phyloP scores from a whole-genome alignment of 2,797 vertebrate genomes.

The Hirundo rustica region DNA sequence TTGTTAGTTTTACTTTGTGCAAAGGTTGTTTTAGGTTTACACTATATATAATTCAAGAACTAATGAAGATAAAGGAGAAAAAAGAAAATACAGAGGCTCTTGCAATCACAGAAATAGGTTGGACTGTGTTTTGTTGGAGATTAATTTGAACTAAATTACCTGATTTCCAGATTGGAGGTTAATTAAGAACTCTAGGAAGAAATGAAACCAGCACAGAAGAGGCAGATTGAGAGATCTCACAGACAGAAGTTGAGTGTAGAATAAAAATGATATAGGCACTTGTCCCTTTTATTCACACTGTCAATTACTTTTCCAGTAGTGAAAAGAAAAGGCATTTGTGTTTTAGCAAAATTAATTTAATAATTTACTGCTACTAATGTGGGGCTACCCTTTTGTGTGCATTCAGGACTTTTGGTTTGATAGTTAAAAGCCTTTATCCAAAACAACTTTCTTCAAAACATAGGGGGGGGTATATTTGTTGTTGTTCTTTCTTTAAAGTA shows the following conservation, averaged over 20 bases:
- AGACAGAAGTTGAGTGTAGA: not conserved
- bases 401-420: not conserved
- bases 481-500: not conserved
- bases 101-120: not conserved
- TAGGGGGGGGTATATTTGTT: no score
- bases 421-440: not conserved
- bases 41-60: not conserved
- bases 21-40: not conserved
- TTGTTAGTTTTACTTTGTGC: not conserved
- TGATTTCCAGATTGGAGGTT: not conserved
- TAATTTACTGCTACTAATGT: not conserved
- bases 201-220: not conserved
- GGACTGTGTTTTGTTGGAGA: not conserved
- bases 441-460: not conserved
- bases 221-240: not conserved
- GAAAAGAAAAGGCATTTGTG: not conserved
- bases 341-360: not conserved
- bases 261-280: not conserved
- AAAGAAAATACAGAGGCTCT: not conserved
- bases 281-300: not conserved
- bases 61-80: not conserved
- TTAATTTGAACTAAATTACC: not conserved
- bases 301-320: not conserved
- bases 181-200: not conserved
- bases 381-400: not conserved